Percentiles rank a stretch among this genome's conserved stretches.
Evolutionary conservation across 2,888 invertebrate genomes (phyloP).

Genomic region (Campoplex capitator): DNA sequence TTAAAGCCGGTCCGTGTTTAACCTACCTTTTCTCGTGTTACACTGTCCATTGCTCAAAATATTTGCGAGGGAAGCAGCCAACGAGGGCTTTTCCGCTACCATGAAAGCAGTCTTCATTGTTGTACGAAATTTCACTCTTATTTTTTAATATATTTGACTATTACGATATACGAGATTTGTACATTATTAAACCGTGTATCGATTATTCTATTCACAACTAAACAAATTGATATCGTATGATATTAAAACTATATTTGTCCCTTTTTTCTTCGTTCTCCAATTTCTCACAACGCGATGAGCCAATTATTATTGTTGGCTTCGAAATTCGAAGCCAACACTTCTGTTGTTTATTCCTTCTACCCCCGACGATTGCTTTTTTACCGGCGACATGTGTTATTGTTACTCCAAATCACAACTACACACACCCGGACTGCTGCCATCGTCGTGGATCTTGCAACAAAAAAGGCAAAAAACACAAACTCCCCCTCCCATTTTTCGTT

Average conservation of each 20-base stretch:
- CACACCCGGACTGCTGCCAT: background rate
- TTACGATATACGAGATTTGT: background rate
- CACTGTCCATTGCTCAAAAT: slow-evolving; percentile 96
- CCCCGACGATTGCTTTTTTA: background rate
- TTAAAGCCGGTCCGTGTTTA: slow-evolving; percentile 12
- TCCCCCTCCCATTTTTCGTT: background rate
- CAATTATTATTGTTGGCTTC: background rate
- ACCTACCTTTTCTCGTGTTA: slow-evolving; percentile 90
- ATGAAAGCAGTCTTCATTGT: slow-evolving; percentile 94
- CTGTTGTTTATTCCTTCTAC: background rate
- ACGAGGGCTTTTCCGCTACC: slow-evolving; percentile 99
- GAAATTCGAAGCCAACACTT: slow-evolving; percentile 6
- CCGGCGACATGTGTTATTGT: slow-evolving; percentile 15
- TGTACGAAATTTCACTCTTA: slow-evolving; percentile 26
- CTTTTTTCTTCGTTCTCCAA: background rate
- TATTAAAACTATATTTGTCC: background rate
- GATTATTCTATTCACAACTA: slow-evolving; percentile 10
- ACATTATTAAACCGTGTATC: slow-evolving; percentile 7
- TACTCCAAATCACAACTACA: slow-evolving; percentile 4
- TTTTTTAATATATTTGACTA: background rate
- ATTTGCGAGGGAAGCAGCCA: slow-evolving; percentile 97
- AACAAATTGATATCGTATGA: background rate
- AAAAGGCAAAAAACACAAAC: background rate
- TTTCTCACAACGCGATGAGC: background rate
- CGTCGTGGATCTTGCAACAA: background rate